Evolutionary conservation across 2,797 vertebrate genomes (phyloP).

Genomic region (Limnodromus scolopaceus): DNA sequence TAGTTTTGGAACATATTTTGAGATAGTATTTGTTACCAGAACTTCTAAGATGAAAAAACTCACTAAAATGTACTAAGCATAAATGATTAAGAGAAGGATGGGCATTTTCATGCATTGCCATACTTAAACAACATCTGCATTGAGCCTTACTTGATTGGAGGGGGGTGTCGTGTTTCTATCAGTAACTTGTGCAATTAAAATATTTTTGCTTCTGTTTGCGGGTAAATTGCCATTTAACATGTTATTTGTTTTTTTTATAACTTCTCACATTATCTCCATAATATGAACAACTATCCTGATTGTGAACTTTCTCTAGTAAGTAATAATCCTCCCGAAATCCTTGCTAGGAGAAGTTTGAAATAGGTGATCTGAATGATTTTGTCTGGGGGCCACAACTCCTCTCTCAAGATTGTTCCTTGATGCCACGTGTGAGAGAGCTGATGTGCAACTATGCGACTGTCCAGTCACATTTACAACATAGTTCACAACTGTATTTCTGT

Average conservation of each 20-base stretch:
- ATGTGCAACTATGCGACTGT: accelerated
- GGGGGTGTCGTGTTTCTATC: neutral
- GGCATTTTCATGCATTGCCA: neutral
- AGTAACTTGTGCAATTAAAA: neutral
- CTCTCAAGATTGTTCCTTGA: neutral
- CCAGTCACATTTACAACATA: neutral
- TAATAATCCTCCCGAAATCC: neutral
- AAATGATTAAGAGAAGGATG: neutral
- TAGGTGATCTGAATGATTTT: neutral
- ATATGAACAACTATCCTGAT: neutral
- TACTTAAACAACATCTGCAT: neutral
- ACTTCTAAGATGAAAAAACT: too few species aligned
- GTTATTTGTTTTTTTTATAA: neutral
- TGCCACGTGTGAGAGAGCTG: neutral
- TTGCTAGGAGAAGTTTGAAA: neutral
- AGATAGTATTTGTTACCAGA: neutral
- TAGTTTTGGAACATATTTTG: neutral
- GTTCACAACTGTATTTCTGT: neutral
- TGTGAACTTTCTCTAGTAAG: neutral
- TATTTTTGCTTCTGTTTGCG: neutral
- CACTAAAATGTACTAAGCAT: neutral
- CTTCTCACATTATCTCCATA: neutral
- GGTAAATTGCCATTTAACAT: neutral
- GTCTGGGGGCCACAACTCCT: neutral
- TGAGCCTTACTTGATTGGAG: neutral